Base-by-base conservation (phyloP, 2,888 invertebrate species). In the Bellardia bayeri region DNA sequence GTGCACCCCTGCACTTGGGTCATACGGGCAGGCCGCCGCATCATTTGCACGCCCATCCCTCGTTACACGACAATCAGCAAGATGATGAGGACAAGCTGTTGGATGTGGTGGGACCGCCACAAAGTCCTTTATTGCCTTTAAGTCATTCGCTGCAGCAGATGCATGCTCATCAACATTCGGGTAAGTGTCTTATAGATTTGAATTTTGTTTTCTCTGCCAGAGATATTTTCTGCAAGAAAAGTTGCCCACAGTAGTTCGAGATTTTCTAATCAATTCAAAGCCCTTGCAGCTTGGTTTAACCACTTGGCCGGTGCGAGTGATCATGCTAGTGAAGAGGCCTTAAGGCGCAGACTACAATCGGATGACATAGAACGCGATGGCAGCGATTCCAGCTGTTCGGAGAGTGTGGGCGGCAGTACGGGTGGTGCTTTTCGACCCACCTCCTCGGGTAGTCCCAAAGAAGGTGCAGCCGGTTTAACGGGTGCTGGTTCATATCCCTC, bases 21-120 rank as follows among this genome's bases (percentile, higher is more conserved):
- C 94, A 93, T 78, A 94, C 93, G 37, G 93, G 93, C 14, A 91
- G 94, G 56, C 92, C 93, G 87, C 93, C 92, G 4, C 88, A 92
- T 89, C 92, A 92, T 88, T 90, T 92, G 78, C 93, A 92, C 56
- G 90, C 91, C 49, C 90, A 89, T 76, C 90, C 92, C 13, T 91
- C 91, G 40, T 78, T 92, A 81, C 92, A 93, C 75, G 93, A 93
- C 89, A 92, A 91, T 90, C 94, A 96, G 90, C 94, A 95, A 90
- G 97, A 97, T 89, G 98, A 98, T 90, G 97, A 97, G 86, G 98
- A 98, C 93, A 96, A 97, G 91, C 95, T 97, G 40, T 94, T 98
- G 91, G 98, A 98, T 93, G 98, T 98, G 37, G 98, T 98, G 0
- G 98, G 98, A 0, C 97, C 97, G 45, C 96, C 97, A 75, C 97